phyloP scores from a whole-genome alignment of 2,797 vertebrate species.

The Neomorphus geoffroyi region DNA sequence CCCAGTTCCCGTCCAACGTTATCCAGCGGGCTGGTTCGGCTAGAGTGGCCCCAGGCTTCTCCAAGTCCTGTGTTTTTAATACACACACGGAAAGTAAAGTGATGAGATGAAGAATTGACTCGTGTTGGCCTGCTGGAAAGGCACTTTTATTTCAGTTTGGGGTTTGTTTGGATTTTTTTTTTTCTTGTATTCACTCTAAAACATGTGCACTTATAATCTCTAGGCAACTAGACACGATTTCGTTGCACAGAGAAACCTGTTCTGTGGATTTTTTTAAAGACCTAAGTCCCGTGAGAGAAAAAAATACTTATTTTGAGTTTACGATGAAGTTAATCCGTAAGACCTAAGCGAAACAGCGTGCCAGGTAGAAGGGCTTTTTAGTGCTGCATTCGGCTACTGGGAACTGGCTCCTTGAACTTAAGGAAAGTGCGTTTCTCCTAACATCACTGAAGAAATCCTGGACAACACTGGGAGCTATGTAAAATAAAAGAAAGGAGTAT shows the following conservation, averaged over 20 bases:
- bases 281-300: neutral
- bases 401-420: neutral
- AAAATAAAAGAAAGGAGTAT: neutral
- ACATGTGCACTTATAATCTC: too few relatives aligned
- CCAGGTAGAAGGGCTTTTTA: neutral
- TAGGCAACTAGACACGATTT: neutral
- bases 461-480: neutral
- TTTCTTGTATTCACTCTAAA: neutral
- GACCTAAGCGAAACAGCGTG: neutral
- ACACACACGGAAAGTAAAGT: neutral
- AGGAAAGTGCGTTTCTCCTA: neutral
- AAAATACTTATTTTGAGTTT: neutral
- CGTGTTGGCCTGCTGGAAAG: neutral
- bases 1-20: slow-evolving; percentile 92
- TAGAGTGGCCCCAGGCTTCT: slow-evolving; percentile 96
- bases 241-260: neutral
- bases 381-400: neutral
- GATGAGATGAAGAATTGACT: neutral
- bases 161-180: too few relatives aligned
- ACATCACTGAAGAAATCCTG: neutral
- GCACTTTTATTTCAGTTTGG: fast-evolving
- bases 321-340: neutral
- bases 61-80: slow-evolving; percentile 85
- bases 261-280: neutral
- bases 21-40: slow-evolving; percentile 86